Conservation (phyloP, 1,140 invertebrate species). For the Drosophila micromelanica region DNA sequence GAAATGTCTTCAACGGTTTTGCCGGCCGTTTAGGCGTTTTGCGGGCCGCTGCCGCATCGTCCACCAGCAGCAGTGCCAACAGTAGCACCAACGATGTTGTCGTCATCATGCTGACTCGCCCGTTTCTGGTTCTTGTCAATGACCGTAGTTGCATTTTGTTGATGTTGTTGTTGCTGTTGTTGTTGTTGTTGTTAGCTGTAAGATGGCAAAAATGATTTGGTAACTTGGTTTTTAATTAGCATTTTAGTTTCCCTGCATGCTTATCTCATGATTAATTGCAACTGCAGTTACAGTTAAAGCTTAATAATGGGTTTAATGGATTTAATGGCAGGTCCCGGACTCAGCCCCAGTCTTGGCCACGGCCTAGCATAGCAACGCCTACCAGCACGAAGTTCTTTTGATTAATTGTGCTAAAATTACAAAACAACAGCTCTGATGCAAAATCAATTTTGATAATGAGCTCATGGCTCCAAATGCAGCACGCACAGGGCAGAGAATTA, state of each 20-base stretch:
- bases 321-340: slow-evolving; percentile 18
- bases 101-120: slow-evolving; percentile 69
- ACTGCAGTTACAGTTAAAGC: slow-evolving; percentile 72
- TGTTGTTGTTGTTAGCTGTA: slow-evolving; percentile 32
- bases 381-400: slow-evolving; percentile 65
- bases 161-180: slow-evolving; percentile 34
- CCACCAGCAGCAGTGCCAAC: slow-evolving; percentile 53
- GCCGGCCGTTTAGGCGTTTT: slow-evolving; percentile 82
- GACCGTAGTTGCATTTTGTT: slow-evolving; percentile 69
- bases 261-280: slow-evolving; percentile 77
- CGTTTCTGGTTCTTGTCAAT: slow-evolving; percentile 70
- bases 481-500: slow-evolving; percentile 60
- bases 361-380: slow-evolving; percentile 55
- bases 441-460: slow-evolving; percentile 71
- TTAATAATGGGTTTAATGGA: slow-evolving; percentile 75
- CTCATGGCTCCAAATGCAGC: slow-evolving; percentile 20
- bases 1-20: slow-evolving; percentile 83
- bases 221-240: slow-evolving; percentile 76
- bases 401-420: slow-evolving; percentile 70
- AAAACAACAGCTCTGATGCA: slow-evolving; percentile 55
- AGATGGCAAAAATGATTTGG: slow-evolving; percentile 59
- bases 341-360: slow-evolving; percentile 3
- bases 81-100: slow-evolving; percentile 49
- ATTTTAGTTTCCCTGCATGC: slow-evolving; percentile 62
- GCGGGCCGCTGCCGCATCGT: slow-evolving; percentile 66